Evolutionary conservation across 2,113 vertebrate genomes (phyloP).

Genomic region (Chunga burmeisteri): DNA sequence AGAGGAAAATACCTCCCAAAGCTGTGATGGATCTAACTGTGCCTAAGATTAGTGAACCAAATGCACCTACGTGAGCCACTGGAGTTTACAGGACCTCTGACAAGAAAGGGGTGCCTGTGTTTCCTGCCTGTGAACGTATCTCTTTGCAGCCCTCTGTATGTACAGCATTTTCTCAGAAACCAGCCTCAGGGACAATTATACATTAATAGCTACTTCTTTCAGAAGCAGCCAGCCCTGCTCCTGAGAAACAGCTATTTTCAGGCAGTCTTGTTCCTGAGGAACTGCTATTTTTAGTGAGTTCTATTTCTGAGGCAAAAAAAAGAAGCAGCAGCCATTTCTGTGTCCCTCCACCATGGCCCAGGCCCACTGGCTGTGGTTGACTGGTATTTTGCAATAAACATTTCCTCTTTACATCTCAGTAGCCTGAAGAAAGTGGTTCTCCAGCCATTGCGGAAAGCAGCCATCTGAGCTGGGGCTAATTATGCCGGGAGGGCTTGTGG

Average conservation of each 20-base stretch:
- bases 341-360: conserved; percentile 54
- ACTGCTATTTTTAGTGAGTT: conserved; percentile 72
- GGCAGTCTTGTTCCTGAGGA: conserved; percentile 66
- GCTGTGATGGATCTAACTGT: background rate
- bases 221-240: conserved; percentile 64
- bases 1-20: background rate
- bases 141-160: conserved; percentile 39
- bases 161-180: conserved; percentile 54
- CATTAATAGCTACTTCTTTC: conserved; percentile 73
- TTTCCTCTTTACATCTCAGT: conserved; percentile 37
- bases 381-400: conserved; percentile 18
- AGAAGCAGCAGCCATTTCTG: conserved; percentile 36
- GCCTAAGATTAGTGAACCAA: background rate
- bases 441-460: conserved; percentile 25
- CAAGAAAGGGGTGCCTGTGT: background rate
- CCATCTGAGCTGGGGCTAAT: conserved; percentile 41
- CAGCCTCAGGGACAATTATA: conserved; percentile 71
- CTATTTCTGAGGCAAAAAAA: conserved; percentile 62
- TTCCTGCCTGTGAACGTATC: conserved; percentile 2
- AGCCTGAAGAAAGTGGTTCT: conserved; percentile 40
- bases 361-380: conserved; percentile 51
- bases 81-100: conserved; percentile 14
- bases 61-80: background rate
- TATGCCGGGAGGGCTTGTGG: conserved; percentile 23
- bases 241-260: conserved; percentile 73